A percentile compares a stretch with the other conserved stretches of the same genome.
phyloP scores from a whole-genome alignment of 2,797 vertebrate genomes.

The Knipowitschia caucasica region DNA sequence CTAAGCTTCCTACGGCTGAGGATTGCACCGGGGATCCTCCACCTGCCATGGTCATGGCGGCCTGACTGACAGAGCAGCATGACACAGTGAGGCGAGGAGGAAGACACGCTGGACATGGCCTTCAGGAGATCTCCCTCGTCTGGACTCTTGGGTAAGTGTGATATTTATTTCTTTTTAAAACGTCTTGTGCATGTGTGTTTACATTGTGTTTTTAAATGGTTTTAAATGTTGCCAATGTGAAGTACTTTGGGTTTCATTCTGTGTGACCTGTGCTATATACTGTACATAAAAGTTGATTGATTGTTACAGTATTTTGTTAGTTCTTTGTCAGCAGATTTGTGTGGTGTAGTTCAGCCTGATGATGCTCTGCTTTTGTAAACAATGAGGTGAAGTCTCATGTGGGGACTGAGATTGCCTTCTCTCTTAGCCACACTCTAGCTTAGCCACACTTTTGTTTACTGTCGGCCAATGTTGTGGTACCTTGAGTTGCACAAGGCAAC shows the following conservation, averaged over 20 bases:
- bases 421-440: too few relatives aligned
- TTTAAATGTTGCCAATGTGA: too few relatives aligned
- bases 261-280: too few relatives aligned
- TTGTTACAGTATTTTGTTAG: conserved; percentile 4
- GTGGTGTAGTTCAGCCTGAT: neutral
- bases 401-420: too few relatives aligned
- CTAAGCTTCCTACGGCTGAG: conserved; percentile 52
- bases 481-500: too few relatives aligned
- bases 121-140: conserved; percentile 56
- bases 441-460: neutral
- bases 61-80: conserved; percentile 27
- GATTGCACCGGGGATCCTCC: conserved; percentile 35
- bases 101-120: conserved; percentile 47
- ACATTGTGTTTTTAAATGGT: too few relatives aligned
- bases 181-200: too few relatives aligned
- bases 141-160: conserved; percentile 62
- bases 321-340: neutral
- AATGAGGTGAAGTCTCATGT: neutral
- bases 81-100: conserved; percentile 24
- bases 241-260: too few relatives aligned
- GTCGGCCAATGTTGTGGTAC: too few relatives aligned
- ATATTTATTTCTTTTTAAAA: too few relatives aligned
- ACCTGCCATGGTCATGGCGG: conserved; percentile 41
- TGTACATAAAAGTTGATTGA: too few relatives aligned
- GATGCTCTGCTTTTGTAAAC: neutral